Evolutionary conservation across 2,113 vertebrate species (phyloP), one percentile per base, ranked within the genome.

Genomic region (Calyptommatus sinebrachiatus): DNA sequence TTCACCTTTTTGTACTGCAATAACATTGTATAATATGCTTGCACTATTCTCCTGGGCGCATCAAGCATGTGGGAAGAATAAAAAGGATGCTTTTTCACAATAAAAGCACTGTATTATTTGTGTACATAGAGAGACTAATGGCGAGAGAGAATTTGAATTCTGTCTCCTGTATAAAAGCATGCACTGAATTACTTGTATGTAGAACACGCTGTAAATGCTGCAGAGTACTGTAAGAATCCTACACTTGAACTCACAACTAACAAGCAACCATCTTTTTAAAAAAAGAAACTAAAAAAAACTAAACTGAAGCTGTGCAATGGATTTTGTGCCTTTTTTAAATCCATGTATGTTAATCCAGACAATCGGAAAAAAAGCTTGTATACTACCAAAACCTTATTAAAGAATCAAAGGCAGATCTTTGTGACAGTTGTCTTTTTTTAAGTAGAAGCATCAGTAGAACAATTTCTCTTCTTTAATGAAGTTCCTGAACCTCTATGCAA

Each of bases 311-410:
- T 96, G 96, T 96, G 96, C 95, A 94, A 96, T 96, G 96, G 96
- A 97, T 97, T 97, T 94, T 97, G 97, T 97, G 97, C 97, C 97
- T 98, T 97, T 97, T 97, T 97, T 96, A 92, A 97, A 96, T 97
- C 94, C 96, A 96, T 96, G 94, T 98, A 95, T 97, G 96, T 97
- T 94, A 95, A 96, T 96, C 95, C 94, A 97, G 97, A 98, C 97
- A 98, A 98, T 98, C 97, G 95, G 95, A n/a, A 14, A 70, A 89
- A 93, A 92, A 95, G 96, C 96, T 97, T 97, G 96, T 98, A 96
- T 97, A 96, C 93, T 96, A 97, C 95, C 94, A 96, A 96, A 98
- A 96, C 88, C 89, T 96, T 94, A 98, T 96, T 98, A 98, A 99
- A 97, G 94, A 94, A 89, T 96, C 91, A 88, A 92, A 91, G 91